Evolutionary conservation across 1,140 invertebrate genomes (phyloP), one percentile per base, ranked within the genome.

Genomic region (Pseudomyrmex dendroicus): DNA sequence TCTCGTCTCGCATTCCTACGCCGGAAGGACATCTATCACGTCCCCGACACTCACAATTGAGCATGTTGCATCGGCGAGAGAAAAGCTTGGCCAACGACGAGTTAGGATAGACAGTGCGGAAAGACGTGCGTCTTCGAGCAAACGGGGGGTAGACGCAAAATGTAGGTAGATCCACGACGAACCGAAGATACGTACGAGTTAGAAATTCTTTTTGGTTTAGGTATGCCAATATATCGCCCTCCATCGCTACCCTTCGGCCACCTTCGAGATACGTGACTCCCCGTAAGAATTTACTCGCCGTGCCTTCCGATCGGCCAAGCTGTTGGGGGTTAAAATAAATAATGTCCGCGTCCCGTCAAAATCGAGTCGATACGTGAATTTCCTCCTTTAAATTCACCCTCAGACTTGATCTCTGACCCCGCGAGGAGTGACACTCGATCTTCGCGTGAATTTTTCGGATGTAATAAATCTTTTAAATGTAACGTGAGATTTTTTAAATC

Each of bases 171-270:
- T 62, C 48, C 25, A 64, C 74, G 67, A 64, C 25, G 61, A 70
- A 73, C n/a, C 61, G 63, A 59, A 59, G 63, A 80, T 84, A 88
- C 84, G 62, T 78, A 52, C 68, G 73, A 73, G 78, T 82, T 84
- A 82, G 90, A 92, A 94, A 94, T 94, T 94, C 93, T 94, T 94
- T 94, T 94, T 92, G 90, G 85, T 91, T 56, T 86, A 93, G 93
- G 93, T 94, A 94, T 94, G 93, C 93, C 93, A 94, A 94, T 94
- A 94, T 94, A 94, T 94, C 91, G 93, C 91, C 89, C 91, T 88
- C 89, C 86, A 91, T 90, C 88, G 86, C 66, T 89, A 89, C 90
- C 91, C 89, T 87, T 78, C 83, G 85, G 56, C 87, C 82, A 89
- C 89, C 88, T 86, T 73, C 66, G 61, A 56, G 80, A 90, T 94